Conservation (phyloP, 37 sponge, comb jelly and placozoan genomes). For the Hexactinellida sp. region DNA sequence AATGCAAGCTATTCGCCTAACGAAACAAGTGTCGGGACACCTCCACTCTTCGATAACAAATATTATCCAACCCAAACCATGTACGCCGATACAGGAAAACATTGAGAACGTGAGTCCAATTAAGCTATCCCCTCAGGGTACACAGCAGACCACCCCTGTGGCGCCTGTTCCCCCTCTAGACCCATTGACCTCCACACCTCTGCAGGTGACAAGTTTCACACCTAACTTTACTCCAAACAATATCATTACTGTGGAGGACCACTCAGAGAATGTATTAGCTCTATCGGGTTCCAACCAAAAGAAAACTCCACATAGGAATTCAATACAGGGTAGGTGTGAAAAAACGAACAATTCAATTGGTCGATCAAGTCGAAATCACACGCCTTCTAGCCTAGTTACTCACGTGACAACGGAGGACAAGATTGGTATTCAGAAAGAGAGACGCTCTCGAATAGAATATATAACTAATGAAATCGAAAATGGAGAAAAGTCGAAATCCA, state of each 20-base stretch:
- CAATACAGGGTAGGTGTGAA: neutral
- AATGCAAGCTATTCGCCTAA: neutral
- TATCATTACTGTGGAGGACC: neutral
- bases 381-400: neutral
- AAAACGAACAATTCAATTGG: neutral
- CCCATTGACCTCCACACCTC: neutral
- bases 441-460: neutral
- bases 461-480: neutral
- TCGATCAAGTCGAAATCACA: neutral
- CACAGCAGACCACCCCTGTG: neutral
- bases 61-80: neutral
- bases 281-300: neutral
- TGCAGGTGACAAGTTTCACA: neutral
- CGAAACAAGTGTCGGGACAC: neutral
- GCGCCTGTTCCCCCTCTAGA: neutral
- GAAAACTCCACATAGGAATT: neutral
- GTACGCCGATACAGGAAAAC: neutral
- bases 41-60: neutral
- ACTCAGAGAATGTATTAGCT: neutral
- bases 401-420: neutral
- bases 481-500: neutral
- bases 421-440: neutral
- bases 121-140: neutral
- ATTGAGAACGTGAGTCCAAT: neutral
- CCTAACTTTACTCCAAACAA: neutral